Evolutionary conservation across 2,797 vertebrate genomes (phyloP).

Genomic region (Megalops cyprinoides): DNA sequence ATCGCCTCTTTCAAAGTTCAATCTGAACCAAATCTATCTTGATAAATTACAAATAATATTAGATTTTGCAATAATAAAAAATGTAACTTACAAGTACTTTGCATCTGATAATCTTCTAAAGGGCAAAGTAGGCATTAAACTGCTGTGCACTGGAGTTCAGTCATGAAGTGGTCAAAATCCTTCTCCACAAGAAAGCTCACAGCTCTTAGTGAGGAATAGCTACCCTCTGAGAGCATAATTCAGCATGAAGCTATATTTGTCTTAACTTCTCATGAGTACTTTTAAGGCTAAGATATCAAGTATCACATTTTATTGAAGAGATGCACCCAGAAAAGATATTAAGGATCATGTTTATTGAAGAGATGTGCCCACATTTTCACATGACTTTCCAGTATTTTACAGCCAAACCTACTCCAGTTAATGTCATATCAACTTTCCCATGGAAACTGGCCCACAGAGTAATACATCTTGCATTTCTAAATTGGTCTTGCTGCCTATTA

Average conservation of each 20-base stretch:
- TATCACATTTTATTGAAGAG: slow-evolving; percentile 4
- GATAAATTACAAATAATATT: too few relatives aligned
- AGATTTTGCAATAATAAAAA: too few relatives aligned
- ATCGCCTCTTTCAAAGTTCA: too few relatives aligned
- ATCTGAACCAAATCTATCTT: too few relatives aligned
- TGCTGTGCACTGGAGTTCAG: not conserved
- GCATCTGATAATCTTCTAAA: too few relatives aligned
- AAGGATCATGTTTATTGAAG: slow-evolving; percentile 3
- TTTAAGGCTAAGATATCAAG: not conserved
- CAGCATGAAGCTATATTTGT: slow-evolving; percentile 68
- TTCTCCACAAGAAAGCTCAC: slow-evolving; percentile 61
- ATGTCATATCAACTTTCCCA: slow-evolving; percentile 63
- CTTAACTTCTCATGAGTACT: slow-evolving; percentile 4
- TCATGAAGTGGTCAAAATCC: slow-evolving; percentile 47
- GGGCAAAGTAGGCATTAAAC: too few relatives aligned
- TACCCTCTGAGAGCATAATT: slow-evolving; percentile 60
- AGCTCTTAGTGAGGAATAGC: slow-evolving; percentile 52
- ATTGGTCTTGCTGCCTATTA: too few relatives aligned
- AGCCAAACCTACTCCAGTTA: slow-evolving; percentile 56
- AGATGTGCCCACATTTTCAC: slow-evolving; percentile 46
- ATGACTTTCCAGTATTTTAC: too few relatives aligned
- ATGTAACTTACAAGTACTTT: too few relatives aligned
- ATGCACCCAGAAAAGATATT: slow-evolving; percentile 20
- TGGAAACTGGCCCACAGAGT: slow-evolving; percentile 47
- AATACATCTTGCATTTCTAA: slow-evolving; percentile 12